Evolutionary conservation across 1,140 invertebrate genomes (phyloP).

Genomic region (Hormaphis cornu): DNA sequence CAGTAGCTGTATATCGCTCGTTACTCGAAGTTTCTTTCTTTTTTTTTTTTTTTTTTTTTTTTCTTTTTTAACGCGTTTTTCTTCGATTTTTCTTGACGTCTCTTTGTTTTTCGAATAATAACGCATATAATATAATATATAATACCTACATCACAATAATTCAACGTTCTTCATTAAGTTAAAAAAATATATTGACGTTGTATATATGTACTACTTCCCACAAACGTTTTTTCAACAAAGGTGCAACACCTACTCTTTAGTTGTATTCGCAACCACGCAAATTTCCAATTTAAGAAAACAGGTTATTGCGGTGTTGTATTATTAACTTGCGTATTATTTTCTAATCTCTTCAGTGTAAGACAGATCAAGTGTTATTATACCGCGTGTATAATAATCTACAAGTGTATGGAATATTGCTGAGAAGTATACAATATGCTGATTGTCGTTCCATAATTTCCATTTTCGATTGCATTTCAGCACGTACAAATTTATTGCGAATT

Average conservation of each 20-base stretch:
- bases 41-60: too few relatives aligned
- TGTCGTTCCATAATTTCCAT: too few relatives aligned
- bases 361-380: neutral
- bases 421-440: too few relatives aligned
- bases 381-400: neutral
- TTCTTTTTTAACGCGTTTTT: too few relatives aligned
- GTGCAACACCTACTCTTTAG: slow-evolving; percentile 20
- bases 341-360: neutral
- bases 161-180: neutral
- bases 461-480: too few relatives aligned
- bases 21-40: neutral
- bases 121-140: neutral
- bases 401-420: too few relatives aligned
- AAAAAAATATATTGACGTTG: neutral
- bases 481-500: too few relatives aligned
- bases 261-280: slow-evolving; percentile 26
- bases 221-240: neutral
- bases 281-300: slow-evolving; percentile 24
- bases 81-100: too few relatives aligned
- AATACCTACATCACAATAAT: too few relatives aligned
- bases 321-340: neutral
- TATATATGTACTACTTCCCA: slow-evolving; percentile 5
- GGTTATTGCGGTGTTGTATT: neutral
- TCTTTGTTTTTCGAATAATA: slow-evolving; percentile 3
- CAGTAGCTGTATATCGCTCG: too few relatives aligned